Conservation (phyloP, 2,888 invertebrate genomes). For the Noctua janthe region DNA sequence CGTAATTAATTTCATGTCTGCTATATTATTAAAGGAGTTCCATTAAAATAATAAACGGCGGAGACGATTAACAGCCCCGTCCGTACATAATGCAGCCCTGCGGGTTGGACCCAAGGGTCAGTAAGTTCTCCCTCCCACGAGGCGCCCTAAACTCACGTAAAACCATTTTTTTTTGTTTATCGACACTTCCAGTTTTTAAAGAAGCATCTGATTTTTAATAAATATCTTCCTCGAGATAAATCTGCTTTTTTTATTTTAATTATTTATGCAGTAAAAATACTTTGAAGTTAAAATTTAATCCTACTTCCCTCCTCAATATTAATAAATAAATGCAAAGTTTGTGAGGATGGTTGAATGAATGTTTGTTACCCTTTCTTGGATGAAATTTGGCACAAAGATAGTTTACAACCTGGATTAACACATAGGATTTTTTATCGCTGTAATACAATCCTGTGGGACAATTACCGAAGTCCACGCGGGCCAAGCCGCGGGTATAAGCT, state of each 20-base stretch:
- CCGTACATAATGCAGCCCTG: constrained; percentile 62
- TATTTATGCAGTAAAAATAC: background rate
- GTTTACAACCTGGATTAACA: too few relatives aligned
- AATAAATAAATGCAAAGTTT: too few relatives aligned
- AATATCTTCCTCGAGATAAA: background rate
- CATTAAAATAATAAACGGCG: constrained; percentile 62
- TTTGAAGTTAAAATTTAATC: background rate
- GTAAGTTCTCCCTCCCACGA: constrained; percentile 53
- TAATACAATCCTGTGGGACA: too few relatives aligned
- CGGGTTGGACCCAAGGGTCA: constrained; percentile 53
- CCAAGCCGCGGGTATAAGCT: too few relatives aligned
- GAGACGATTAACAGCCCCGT: constrained; percentile 52
- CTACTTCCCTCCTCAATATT: too few relatives aligned
- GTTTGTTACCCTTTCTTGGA: too few relatives aligned
- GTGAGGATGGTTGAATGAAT: too few relatives aligned
- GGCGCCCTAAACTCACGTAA: constrained; percentile 34
- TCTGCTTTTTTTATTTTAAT: background rate
- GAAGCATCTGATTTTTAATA: background rate
- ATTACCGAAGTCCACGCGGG: too few relatives aligned
- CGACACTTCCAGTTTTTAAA: constrained; percentile 7
- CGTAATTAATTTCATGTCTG: constrained; percentile 22
- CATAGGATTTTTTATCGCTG: too few relatives aligned
- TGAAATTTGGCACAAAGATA: too few relatives aligned
- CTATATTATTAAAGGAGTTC: constrained; percentile 53
- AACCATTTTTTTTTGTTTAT: constrained; percentile 46